Base-by-base conservation (phyloP, 2,888 invertebrate species). In the Plusia festucae region DNA sequence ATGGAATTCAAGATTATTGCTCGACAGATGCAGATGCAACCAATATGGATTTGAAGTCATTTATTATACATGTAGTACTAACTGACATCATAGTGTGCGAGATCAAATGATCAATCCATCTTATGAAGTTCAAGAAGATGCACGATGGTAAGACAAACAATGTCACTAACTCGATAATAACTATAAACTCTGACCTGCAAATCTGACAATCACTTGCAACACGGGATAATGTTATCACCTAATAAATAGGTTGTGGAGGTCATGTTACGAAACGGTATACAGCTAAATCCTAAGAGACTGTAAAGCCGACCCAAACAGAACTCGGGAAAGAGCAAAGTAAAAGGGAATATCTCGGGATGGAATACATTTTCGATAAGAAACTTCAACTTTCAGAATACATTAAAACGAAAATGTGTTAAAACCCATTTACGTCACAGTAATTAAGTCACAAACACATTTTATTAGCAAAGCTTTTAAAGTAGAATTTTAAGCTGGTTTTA, bases 311-410 rank as follows among this genome's bases (percentile, higher is more conserved):
- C 32, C 11, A 11, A 13, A 13, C 1, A 9, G 5, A n/a, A 3
- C n/a, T n/a, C 6, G 40, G 13, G 13, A 4, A n/a, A 40, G n/a
- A 27, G 40, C n/a, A n/a, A 40, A n/a, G 40, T n/a, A 5, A 7
- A 40, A 40, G 40, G n/a, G n/a, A 40, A 40, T 40, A 40, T n/a
- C n/a, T 40, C 40, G n/a, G 40, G n/a, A n/a, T 40, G 40, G 7
- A 40, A 40, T n/a, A 32, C 1, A 40, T 40, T n/a, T 5, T n/a
- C 40, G 40, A 40, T 40, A 40, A 40, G n/a, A 40, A 40, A n/a
- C 40, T 40, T 40, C 40, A 40, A 40, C 40, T 40, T 40, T n/a
- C 40, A 40, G 40, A 40, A 40, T 40, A 40, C 40, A 40, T 40
- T 40, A 40, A 40, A 40, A 40, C 40, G 40, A n/a, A 40, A 40